These are phyloP conservation scores for Scelioninae gen. 1 DNA, from an alignment of 2,888 invertebrate genomes.

Conservation along the genomic window DNA sequence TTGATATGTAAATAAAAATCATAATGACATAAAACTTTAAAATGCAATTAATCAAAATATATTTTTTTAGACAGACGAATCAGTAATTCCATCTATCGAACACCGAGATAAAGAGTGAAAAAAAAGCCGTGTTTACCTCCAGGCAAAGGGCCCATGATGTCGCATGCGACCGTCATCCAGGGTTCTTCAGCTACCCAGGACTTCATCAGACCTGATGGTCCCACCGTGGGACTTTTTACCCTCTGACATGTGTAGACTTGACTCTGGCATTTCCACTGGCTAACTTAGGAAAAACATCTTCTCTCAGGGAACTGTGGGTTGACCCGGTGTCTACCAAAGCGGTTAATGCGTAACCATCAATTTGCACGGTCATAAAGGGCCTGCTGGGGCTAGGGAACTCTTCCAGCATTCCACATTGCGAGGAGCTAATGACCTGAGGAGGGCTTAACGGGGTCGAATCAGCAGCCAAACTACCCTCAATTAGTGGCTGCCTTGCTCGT, in stretches of 20 bases:
- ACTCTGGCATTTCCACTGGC: too few relatives aligned
- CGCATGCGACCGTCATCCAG: background rate
- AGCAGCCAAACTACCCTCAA: background rate
- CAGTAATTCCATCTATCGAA: background rate
- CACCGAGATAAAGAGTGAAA: background rate
- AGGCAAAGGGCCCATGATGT: background rate
- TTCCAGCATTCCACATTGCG: background rate
- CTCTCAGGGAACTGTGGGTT: too few relatives aligned
- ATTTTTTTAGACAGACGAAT: background rate
- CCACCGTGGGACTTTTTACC: too few relatives aligned
- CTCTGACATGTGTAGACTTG: too few relatives aligned
- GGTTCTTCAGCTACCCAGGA: background rate
- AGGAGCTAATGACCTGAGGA: background rate
- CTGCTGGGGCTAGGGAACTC: background rate
- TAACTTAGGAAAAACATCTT: too few relatives aligned
- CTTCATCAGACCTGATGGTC: background rate
- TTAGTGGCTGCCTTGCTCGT: too few relatives aligned
- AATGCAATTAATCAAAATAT: background rate
- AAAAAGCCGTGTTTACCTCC: background rate
- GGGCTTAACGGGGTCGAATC: background rate
- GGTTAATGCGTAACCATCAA: background rate
- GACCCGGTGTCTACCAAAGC: too few relatives aligned
- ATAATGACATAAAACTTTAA: background rate
- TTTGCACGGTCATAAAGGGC: background rate
- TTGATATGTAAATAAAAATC: background rate